Percentiles rank a stretch among this genome's conserved stretches.
Evolutionary conservation across 1,140 invertebrate genomes (phyloP).

Genomic region (Subanguina moxae): DNA sequence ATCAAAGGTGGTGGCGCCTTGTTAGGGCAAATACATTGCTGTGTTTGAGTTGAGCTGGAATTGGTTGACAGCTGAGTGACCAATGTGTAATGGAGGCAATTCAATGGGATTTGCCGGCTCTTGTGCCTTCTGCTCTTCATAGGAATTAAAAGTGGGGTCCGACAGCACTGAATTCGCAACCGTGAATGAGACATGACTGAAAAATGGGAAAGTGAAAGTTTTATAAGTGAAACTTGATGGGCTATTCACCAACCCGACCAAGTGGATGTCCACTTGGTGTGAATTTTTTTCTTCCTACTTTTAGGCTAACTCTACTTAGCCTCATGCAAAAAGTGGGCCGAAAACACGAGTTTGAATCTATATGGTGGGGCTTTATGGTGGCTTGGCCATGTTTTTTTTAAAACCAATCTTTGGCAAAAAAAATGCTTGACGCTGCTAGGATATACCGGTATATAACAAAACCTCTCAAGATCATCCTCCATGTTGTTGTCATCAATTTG

Average conservation of each 20-base stretch:
- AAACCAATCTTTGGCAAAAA: no score
- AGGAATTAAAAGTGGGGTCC: constrained; percentile 24
- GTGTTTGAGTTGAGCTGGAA: constrained; percentile 4
- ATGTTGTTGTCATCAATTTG: background rate
- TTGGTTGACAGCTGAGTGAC: constrained; percentile 3
- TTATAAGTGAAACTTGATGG: no score
- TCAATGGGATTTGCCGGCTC: constrained; percentile 16
- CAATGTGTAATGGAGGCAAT: constrained; percentile 32
- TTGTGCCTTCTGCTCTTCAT: constrained; percentile 8
- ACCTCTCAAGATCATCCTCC: constrained; percentile 21
- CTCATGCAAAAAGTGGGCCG: no score
- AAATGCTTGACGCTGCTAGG: no score
- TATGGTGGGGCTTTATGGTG: no score
- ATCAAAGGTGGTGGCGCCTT: no score
- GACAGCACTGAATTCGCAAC: constrained; percentile 53
- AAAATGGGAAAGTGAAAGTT: constrained; percentile 15
- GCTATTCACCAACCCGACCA: no score
- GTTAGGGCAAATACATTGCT: background rate
- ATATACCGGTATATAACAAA: background rate
- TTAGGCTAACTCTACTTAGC: no score
- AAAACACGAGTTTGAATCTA: no score
- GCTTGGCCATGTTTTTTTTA: no score
- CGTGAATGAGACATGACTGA: constrained; percentile 57
- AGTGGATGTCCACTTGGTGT: no score
- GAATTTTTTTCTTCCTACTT: no score